Evolutionary conservation across 2,888 invertebrate species (phyloP), one percentile per base, ranked within the genome.

Genomic region (Macrophya alboannulata): DNA sequence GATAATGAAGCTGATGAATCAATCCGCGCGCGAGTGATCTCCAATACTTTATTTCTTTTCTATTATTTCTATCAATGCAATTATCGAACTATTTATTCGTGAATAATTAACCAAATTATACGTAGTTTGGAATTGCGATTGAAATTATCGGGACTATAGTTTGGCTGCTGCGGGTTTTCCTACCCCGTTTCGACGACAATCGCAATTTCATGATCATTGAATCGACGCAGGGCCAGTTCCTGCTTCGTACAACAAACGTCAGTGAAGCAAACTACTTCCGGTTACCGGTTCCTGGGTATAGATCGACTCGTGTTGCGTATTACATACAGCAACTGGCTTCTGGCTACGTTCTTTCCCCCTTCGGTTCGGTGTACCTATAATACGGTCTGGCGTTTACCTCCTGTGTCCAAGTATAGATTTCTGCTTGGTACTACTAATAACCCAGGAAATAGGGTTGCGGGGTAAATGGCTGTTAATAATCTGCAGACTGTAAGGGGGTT

Each of bases 191-290:
- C 79, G 25, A 31, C 48, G 31, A 71, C n/a, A 71, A 71, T 83
- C 71, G 68, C 65, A 83, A 83, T 83, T 71, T 83, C 83, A 71
- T 83, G 83, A 83, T 83, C 83, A 83, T 83, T 83, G 83, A 83
- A 83, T 83, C 71, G 83, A 68, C 83, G 83, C 68, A 83, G 68
- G 68, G 51, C 68, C 48, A 71, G 83, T 83, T 83, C 83, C 83
- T 83, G 71, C 25, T 40, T 68, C 68, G 68, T n/a, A 37, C 83
- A 68, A 65, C 83, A 71, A 83, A 83, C 83, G 83, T 71, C 71
- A 71, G 71, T 71, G 83, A 83, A 71, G 83, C 83, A 71, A 71
- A 43, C 83, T 68, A 83, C 83, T 83, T 83, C 83, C 83, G 83
- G 83, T 71, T 83, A 68, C 81, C 81, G 81, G 81, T 81, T 59